Evolutionary conservation across 1,140 invertebrate genomes (phyloP), one percentile per base, ranked within the genome.

Genomic region (Piezodorus guildinii): DNA sequence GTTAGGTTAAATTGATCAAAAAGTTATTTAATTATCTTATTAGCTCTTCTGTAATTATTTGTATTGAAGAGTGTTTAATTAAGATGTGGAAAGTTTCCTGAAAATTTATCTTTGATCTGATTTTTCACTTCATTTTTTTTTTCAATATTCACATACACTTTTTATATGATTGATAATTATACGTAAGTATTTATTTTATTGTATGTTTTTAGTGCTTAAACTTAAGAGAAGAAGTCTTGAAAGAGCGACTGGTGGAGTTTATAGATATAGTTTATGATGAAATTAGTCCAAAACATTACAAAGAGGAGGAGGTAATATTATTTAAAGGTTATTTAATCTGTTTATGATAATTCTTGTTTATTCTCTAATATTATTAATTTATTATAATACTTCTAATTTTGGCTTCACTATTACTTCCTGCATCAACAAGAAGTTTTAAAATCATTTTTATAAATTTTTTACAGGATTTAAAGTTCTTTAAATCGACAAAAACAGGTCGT

Each of bases 261-360:
- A 72, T 94, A 64, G 92, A 95, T 70, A 94, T 96, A 71, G 90
- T 86, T 0, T 91, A 87, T 71, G 91, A 96, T 78, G 87, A 91
- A 73, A 76, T 94, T 39, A 80, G 79, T 51, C 81, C 86, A 8
- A 90, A 91, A 74, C 86, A 94, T 73, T 96, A 94, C 70, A 95
- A 94, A 73, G 86, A 88, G 71, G 84, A 87, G 69, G 91, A 94
- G 75, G 81, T 81, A 71, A 64, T 56, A 67, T 39, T 44, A 23
- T 63, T 3, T 56, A 56, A 56, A 56, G 25, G 27, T 21, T 23
- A 39, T 10, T 39, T 39, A 39, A 39, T 39, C 9, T 39, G 34
- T 39, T 39, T 10, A 39, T 1, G 12, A 39, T 10, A 1, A 39
- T 39, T 10, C 12, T 39, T 10, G 12, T 10, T 39, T 39, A 10